Conservation (phyloP, 2,113 vertebrate genomes). For the Coregonus clupeaformis region DNA sequence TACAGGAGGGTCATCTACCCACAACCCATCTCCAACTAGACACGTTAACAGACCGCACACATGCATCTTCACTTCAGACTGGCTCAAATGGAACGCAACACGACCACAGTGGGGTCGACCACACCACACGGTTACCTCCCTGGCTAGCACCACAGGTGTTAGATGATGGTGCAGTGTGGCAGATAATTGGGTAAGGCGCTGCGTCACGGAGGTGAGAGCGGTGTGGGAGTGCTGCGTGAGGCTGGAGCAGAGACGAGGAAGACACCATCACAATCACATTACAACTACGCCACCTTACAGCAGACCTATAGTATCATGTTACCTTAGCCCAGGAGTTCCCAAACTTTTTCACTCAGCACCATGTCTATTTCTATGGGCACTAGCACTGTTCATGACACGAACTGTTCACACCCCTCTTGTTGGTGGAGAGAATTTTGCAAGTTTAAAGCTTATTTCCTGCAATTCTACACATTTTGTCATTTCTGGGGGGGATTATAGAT, state of each 20-base stretch:
- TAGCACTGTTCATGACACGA: too few relatives aligned
- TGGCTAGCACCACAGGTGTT: slow-evolving; percentile 45
- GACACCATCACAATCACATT: slow-evolving; percentile 16
- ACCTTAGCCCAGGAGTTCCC: too few relatives aligned
- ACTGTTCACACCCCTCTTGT: too few relatives aligned
- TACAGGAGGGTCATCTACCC: not conserved
- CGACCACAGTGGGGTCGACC: not conserved
- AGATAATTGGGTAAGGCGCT: slow-evolving; percentile 23
- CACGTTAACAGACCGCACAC: not conserved
- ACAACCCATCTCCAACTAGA: not conserved
- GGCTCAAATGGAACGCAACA: not conserved
- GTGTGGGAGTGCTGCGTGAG: slow-evolving; percentile 30
- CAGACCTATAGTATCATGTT: too few relatives aligned
- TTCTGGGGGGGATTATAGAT: too few relatives aligned
- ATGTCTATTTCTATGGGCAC: too few relatives aligned
- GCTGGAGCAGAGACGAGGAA: slow-evolving; percentile 53
- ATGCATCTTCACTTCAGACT: slow-evolving; percentile 22
- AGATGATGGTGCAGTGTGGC: slow-evolving; percentile 38
- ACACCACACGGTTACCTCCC: slow-evolving; percentile 55
- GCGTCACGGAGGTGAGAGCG: slow-evolving; percentile 42
- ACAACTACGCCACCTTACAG: not conserved
- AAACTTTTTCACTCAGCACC: too few relatives aligned
- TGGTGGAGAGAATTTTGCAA: too few relatives aligned
- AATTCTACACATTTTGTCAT: too few relatives aligned
- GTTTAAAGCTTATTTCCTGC: too few relatives aligned